These are phyloP conservation scores for Heterochromis multidens DNA, from an alignment of 2,113 vertebrate genomes.

Conservation along the genomic window DNA sequence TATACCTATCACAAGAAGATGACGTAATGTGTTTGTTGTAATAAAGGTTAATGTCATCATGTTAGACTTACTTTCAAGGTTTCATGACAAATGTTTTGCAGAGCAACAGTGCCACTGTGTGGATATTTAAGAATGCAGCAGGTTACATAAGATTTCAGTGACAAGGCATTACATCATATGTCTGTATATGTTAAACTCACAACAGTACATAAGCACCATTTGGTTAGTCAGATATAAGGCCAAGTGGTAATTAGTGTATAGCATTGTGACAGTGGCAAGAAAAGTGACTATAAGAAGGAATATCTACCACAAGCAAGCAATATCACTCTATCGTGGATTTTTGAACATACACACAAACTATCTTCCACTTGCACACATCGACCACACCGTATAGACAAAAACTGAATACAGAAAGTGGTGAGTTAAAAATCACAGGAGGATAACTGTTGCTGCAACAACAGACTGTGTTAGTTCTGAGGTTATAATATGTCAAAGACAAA, in stretches of 20 bases:
- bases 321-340: background rate
- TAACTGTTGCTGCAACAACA: background rate
- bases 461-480: background rate
- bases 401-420: background rate
- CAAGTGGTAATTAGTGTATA: too few relatives aligned
- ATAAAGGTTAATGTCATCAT: constrained; percentile 57
- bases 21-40: constrained; percentile 67
- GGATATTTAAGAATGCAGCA: constrained; percentile 27
- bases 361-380: background rate
- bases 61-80: constrained; percentile 27
- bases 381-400: background rate
- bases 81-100: background rate
- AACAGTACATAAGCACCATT: background rate
- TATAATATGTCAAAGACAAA: background rate
- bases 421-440: background rate
- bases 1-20: constrained; percentile 26
- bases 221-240: background rate
- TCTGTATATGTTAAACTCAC: background rate
- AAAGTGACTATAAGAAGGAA: background rate
- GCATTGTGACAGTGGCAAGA: background rate
- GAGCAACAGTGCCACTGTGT: constrained; percentile 69
- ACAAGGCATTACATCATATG: constrained; percentile 52
- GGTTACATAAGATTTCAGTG: constrained; percentile 52
- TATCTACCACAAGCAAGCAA: background rate
- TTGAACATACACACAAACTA: background rate